Base-by-base conservation (phyloP, 2,888 invertebrate genomes). In the Drosophila cyrtoloma region DNA sequence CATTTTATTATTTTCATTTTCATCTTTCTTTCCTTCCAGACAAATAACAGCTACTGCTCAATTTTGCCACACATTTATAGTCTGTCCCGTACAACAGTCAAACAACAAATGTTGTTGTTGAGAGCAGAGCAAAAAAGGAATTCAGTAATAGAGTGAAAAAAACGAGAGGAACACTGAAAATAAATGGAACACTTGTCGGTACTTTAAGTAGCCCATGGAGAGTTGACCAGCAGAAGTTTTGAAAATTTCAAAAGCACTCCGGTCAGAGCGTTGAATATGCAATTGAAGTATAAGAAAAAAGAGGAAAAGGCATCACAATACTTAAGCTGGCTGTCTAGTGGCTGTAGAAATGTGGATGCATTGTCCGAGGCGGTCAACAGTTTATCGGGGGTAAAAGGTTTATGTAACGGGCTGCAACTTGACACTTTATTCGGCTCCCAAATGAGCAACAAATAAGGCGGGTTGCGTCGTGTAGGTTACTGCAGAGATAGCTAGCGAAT, bases 391-490 rank as follows among this genome's bases (percentile, higher is more conserved):
- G 66, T 37, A 65, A 66, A 76, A 75, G 79, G 66, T 70, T 74
- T 68, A 68, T 81, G 70, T 68, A 69, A 77, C 39, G 53, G 65
- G 44, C 55, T 55, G 74, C 79, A 69, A 52, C 66, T 70, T 75
- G 75, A 58, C 74, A 72, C 59, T 78, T 53, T 55, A 71, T 78
- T 84, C 75, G 62, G 78, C 87, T 84, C 84, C 84, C 89, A 71
- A 75, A 89, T 78, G 89, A 74, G 73, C 81, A 70, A 86, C 84
- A 89, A 86, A 84, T 75, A 71, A 22, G 51, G 14, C 64, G 59
- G 71, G n/a, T 14, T 56, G 67, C 35, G 56, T 71, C 55, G 47
- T 76, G 55, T 71, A 64, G 71, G 58, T 67, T 61, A 32, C 55
- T 44, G 44, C 60, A 35, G 10, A 79, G 87, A 89, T 85, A 87